Evolutionary conservation across 2,113 vertebrate genomes (phyloP), one percentile per base, ranked within the genome.

Genomic region (Hystrix brachyura): DNA sequence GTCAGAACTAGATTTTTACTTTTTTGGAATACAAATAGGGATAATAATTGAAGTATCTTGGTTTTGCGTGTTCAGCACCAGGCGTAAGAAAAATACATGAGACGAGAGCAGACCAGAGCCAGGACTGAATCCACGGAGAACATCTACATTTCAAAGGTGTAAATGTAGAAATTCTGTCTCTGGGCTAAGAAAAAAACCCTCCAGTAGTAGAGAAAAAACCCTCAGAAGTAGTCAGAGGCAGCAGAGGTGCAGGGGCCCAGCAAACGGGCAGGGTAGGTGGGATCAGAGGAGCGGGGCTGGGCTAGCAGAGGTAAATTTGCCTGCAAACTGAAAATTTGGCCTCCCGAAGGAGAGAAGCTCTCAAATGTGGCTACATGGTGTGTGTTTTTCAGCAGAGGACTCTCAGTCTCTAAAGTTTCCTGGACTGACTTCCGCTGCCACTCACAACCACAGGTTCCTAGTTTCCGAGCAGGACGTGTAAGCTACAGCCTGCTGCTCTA

Each of bases 191-290:
- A 17, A 38, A 17, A 55, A 25, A 18, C 29, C 46, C 2, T 76
- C 38, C 43, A 89, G 38, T 38, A 38, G 38, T 38, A 38, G 38
- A 2, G 38, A 38, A 38, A 38, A 38, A 69, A 43, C 19, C 38
- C 9, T 51, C 14, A 84, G 21, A 59, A 59, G 10, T 27, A 43
- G 29, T 69, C 46, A 71, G 69, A 72, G 34, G 43, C 53, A 48
- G 46, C 59, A 21, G 71, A 85, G n/a, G 34, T 46, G 32, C 64
- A 78, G 34, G 7, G 1, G 27, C 3, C 25, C 57, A 65, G 17
- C 13, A 21, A 10, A 7, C 34, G 60, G 18, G 0, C 23, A 1
- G 7, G 0, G 4, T 23, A 60, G 21, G 7, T 48, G 3, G 2
- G 2, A 84, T 55, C 38, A 90, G 29, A 92, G 80, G 76, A 14